Base-by-base conservation (phyloP, 2,888 invertebrate species). In the Podabrus alpinus region DNA sequence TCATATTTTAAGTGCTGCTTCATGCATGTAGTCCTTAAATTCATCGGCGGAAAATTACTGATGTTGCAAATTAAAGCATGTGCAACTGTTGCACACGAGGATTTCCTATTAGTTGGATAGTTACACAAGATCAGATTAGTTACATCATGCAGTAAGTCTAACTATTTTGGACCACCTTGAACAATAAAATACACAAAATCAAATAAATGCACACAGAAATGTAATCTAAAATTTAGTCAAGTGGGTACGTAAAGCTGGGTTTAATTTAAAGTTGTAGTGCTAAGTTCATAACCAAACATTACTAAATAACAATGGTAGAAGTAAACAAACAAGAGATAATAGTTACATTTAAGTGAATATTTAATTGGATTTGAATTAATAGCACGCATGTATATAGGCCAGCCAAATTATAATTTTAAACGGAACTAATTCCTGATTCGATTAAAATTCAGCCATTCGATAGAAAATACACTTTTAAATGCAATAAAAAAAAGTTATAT, bases 341-440 rank as follows among this genome's bases (percentile, higher is more conserved):
- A 69, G 72, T 72, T 75, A 69, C 69, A 72, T 75, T 72, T 67
- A 69, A 29, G 19, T 66, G 75, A 66, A 75, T 72, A 75, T 60
- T 69, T 75, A 75, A 75, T 72, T 75, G 66, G 59, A 75, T 75
- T 75, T 72, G 62, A 68, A 69, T 75, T 24, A 24, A 45, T 45
- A n/a, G n/a, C n/a, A 45, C 45, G 45, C 45, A 45, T 45, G 45
- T 45, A 45, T n/a, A 9, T 9, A 19, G n/a, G n/a, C n/a, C n/a
- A n/a, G n/a, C n/a, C n/a, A n/a, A n/a, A n/a, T n/a, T n/a, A n/a
- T n/a, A n/a, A n/a, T n/a, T n/a, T n/a, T n/a, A n/a, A n/a, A n/a
- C n/a, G n/a, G n/a, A n/a, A n/a, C n/a, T n/a, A n/a, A n/a, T n/a
- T n/a, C n/a, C n/a, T n/a, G n/a, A n/a, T n/a, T n/a, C n/a, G n/a